Base-by-base conservation (phyloP, 2,888 invertebrate species). In the Odontothrips loti region DNA sequence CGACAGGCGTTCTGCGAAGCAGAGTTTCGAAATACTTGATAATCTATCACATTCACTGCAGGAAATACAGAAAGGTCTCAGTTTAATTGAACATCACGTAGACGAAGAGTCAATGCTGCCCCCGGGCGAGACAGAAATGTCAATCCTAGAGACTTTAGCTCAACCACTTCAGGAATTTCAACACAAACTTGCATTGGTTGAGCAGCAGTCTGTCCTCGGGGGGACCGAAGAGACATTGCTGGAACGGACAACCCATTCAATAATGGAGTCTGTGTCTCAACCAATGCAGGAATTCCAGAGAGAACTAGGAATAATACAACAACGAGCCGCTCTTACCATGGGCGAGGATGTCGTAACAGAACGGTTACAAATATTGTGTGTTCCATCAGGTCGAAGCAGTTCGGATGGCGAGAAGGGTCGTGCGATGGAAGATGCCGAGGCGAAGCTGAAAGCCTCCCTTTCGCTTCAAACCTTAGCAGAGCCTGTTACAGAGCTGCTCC, bases 41-140 rank as follows among this genome's bases (percentile, higher is more conserved):
- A 86, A 87, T 0, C 83, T 88, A 81, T 86, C 87, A 0, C 88
- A 88, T 82, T 88, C 93, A 0, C 87, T 92, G n/a, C 90, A 90
- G 82, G 91, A 91, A 86, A 90, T 91, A 80, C 90, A 90, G 86
- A 88, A 87, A 80, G 89, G 90, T 34, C 84, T 92, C 51, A 89
- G 88, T 83, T 85, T 87, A 82, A 83, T 90, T 83, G 88, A 89
- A 27, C 87, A 89, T 82, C 88, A 89, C 82, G 86, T 89, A 34
- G 82, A 82, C 68, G 83, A 83, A 81, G 84, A 85, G 51, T 83
- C 84, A 68, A 82, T 84, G 63, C 82, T 84, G 29, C 82, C 85
- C 34, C 81, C 85, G 1, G 84, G 85, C 20, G 83, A 81, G 80
- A 81, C 82, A 63, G 82, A 81, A 27, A 79, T 80, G 27, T 83